These are phyloP conservation scores for Sander vitreus DNA, from an alignment of 2,113 vertebrate genomes.

Conservation along the genomic window DNA sequence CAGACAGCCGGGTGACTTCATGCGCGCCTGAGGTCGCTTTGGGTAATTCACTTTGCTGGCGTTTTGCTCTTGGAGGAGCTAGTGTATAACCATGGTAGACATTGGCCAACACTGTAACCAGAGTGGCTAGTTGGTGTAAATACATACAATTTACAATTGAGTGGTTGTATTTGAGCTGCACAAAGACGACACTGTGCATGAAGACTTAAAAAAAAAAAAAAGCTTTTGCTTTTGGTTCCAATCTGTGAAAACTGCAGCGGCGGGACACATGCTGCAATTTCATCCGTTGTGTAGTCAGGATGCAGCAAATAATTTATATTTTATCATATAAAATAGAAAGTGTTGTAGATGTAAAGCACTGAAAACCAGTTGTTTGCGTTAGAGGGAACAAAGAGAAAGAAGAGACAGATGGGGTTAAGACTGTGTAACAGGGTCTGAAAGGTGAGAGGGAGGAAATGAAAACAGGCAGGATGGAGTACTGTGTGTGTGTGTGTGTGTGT, in stretches of 20 bases:
- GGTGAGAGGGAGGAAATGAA: constrained; percentile 75
- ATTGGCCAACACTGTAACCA: constrained; percentile 43
- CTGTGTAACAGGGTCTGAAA: constrained; percentile 61
- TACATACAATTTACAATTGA: constrained; percentile 59
- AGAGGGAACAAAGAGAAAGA: constrained; percentile 32
- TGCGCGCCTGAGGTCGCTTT: constrained; percentile 47
- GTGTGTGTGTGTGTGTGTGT: constrained; percentile 7
- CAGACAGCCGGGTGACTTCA: constrained; percentile 57
- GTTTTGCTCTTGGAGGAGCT: constrained; percentile 57
- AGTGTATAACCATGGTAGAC: constrained; percentile 54
- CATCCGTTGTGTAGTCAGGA: constrained; percentile 27
- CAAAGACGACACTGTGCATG: constrained; percentile 64
- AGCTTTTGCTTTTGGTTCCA: constrained; percentile 12
- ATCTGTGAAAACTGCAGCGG: constrained; percentile 15
- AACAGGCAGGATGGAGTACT: constrained; percentile 47
- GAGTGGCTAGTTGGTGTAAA: constrained; percentile 49
- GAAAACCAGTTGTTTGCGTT: constrained; percentile 15
- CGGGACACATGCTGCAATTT: neutral
- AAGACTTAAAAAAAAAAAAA: neutral
- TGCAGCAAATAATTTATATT: neutral
- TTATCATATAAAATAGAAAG: constrained; percentile 18
- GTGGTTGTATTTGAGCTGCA: constrained; percentile 51
- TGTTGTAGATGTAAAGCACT: constrained; percentile 1
- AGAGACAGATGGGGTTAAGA: constrained; percentile 74
- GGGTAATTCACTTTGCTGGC: constrained; percentile 51